Evolutionary conservation across 2,113 vertebrate genomes (phyloP).

Genomic region (Phylloscopus whistleri): DNA sequence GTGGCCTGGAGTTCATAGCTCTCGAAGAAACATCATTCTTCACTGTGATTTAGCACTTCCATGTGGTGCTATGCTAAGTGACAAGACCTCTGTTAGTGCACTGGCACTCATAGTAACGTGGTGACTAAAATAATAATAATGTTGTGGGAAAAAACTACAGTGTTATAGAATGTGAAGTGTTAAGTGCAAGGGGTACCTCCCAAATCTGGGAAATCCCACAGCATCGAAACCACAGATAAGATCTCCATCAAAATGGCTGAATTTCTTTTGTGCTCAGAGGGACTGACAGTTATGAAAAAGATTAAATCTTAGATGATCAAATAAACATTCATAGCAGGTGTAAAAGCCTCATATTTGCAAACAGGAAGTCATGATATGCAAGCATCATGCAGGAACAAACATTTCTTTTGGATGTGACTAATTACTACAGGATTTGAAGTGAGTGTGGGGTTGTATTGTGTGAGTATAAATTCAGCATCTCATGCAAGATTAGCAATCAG

Average conservation of each 20-base stretch:
- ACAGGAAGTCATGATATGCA: neutral
- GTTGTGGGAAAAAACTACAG: neutral
- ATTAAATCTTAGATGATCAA: neutral
- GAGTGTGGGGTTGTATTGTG: neutral
- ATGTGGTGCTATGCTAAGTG: neutral
- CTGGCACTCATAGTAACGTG: fast-evolving
- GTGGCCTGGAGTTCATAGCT: neutral
- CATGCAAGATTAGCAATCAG: neutral
- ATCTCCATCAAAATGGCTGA: neutral
- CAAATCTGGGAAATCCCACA: neutral
- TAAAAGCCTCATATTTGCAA: neutral
- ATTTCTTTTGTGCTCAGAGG: neutral
- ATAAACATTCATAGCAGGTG: neutral
- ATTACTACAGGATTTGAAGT: neutral
- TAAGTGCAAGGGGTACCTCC: neutral
- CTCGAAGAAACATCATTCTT: neutral
- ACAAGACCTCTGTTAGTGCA: neutral
- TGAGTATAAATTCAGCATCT: neutral
- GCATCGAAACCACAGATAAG: neutral
- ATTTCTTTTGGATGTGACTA: neutral
- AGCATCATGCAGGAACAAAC: neutral
- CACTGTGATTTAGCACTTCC: neutral
- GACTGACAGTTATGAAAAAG: neutral
- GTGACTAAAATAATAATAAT: neutral
- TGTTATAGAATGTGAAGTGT: neutral